Percentiles rank a stretch among this genome's conserved stretches.
Conservation (phyloP, 2,888 invertebrate genomes). For the Hartigia nigra region DNA sequence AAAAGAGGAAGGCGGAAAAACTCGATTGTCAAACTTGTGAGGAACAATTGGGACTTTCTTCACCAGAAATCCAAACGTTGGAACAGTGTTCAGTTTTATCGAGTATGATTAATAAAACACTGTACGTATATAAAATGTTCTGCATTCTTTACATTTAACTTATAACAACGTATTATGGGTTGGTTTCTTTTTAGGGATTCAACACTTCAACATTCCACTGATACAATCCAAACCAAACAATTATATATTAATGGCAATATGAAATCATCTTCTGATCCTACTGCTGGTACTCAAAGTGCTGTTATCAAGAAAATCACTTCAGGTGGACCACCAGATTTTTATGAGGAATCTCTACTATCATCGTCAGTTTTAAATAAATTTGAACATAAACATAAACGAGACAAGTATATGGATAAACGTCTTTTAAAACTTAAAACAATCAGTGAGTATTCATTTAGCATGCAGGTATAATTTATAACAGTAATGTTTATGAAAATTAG, state of each 20-base stretch:
- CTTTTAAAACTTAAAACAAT: constrained; percentile 50
- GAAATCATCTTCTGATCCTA: constrained; percentile 38
- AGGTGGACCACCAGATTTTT: constrained; percentile 23
- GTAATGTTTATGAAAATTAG: neutral
- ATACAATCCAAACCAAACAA: constrained; percentile 36
- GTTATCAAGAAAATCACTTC: constrained; percentile 22
- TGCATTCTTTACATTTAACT: neutral
- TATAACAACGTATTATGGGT: neutral
- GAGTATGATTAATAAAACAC: constrained; percentile 51
- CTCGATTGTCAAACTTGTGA: constrained; percentile 13
- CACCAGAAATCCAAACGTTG: constrained; percentile 42
- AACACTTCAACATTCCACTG: constrained; percentile 29
- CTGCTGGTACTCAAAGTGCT: constrained; percentile 25
- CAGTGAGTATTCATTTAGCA: constrained; percentile 34
- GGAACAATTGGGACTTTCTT: constrained; percentile 24
- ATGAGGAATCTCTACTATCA: constrained; percentile 29
- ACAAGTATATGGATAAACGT: constrained; percentile 35
- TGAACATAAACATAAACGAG: constrained; percentile 28
- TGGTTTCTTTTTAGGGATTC: constrained; percentile 32
- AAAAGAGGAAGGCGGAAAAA: constrained; percentile 32
- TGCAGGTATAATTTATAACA: neutral
- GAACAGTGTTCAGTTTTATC: constrained; percentile 53
- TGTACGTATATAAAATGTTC: constrained; percentile 38
- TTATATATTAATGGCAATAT: constrained; percentile 38
- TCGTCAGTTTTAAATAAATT: constrained; percentile 27